A percentile compares a stretch with the other conserved stretches of the same genome.
Evolutionary conservation across 2,888 invertebrate species (phyloP).

Genomic region (Taenaris catops): DNA sequence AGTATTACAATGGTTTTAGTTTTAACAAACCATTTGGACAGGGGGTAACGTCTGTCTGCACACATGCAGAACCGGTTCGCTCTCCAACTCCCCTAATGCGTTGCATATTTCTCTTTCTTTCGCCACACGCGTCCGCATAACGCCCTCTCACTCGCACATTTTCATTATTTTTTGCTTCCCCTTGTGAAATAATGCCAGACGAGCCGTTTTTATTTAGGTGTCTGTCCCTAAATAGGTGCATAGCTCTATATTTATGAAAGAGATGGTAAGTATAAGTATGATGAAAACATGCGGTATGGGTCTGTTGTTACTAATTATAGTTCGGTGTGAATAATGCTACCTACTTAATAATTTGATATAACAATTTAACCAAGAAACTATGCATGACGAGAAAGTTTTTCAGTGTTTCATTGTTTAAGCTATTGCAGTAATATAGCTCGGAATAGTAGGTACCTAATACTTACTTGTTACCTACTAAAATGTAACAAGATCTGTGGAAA

Average conservation of each 20-base stretch:
- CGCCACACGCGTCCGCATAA: conserved; percentile 63
- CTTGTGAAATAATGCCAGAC: conserved; percentile 70
- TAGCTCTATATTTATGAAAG: conserved; percentile 35
- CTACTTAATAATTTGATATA: neutral
- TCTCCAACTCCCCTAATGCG: conserved; percentile 68
- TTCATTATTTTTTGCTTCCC: conserved; percentile 75
- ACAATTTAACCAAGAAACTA: conserved; percentile 8
- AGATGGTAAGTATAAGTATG: conserved; percentile 47
- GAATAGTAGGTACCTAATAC: no score
- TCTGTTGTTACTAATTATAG: conserved; percentile 34
- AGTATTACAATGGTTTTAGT: no score
- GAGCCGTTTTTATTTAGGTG: conserved; percentile 63
- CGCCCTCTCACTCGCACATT: conserved; percentile 63
- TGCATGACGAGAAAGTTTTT: conserved; percentile 5
- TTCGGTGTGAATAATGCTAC: no score
- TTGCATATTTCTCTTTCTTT: conserved; percentile 55
- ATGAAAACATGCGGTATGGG: conserved; percentile 36
- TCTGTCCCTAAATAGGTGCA: conserved; percentile 52
- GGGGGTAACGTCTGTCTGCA: conserved; percentile 65
- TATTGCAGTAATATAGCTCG: no score
- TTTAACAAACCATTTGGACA: no score
- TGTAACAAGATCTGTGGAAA: no score
- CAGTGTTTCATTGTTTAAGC: neutral
- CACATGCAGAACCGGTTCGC: conserved; percentile 77
- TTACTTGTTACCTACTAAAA: no score